These are phyloP conservation scores for Colostygia pectinataria DNA, from an alignment of 2,888 invertebrate species.

Conservation along the genomic window DNA sequence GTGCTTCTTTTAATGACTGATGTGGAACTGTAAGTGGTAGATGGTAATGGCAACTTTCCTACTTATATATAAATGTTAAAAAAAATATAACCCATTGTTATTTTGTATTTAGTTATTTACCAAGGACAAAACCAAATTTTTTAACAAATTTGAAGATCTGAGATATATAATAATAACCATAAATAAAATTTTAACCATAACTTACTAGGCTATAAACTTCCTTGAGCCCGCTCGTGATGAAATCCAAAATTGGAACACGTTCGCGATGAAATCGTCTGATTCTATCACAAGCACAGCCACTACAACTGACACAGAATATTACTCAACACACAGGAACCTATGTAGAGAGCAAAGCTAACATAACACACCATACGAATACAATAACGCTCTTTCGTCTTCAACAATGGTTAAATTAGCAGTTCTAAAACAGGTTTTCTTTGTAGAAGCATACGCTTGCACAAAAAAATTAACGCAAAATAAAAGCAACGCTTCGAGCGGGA, in stretches of 20 bases:
- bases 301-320: constrained; percentile 79
- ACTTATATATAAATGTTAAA: too few species aligned
- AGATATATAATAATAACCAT: constrained; percentile 4
- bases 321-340: constrained; percentile 76
- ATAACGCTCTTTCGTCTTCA: constrained; percentile 47
- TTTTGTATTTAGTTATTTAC: too few species aligned
- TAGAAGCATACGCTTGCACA: constrained; percentile 53
- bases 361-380: constrained; percentile 54
- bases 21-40: too few species aligned
- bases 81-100: too few species aligned
- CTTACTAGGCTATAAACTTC: constrained; percentile 81
- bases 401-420: constrained; percentile 53
- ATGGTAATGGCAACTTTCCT: too few species aligned
- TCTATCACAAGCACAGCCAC: constrained; percentile 79
- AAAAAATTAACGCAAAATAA: constrained; percentile 72
- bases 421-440: constrained; percentile 65
- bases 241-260: constrained; percentile 79
- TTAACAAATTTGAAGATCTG: too few species aligned
- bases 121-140: too few species aligned
- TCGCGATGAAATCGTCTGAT: constrained; percentile 75
- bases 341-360: constrained; percentile 58
- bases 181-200: constrained; percentile 37
- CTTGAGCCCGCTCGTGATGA: constrained; percentile 82
- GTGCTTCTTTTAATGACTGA: too few species aligned
- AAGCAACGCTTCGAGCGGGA: constrained; percentile 56